A percentile compares a stretch with the other conserved stretches of the same genome.
Evolutionary conservation across 2,888 invertebrate genomes (phyloP).

Genomic region (Cheilosia pagana): DNA sequence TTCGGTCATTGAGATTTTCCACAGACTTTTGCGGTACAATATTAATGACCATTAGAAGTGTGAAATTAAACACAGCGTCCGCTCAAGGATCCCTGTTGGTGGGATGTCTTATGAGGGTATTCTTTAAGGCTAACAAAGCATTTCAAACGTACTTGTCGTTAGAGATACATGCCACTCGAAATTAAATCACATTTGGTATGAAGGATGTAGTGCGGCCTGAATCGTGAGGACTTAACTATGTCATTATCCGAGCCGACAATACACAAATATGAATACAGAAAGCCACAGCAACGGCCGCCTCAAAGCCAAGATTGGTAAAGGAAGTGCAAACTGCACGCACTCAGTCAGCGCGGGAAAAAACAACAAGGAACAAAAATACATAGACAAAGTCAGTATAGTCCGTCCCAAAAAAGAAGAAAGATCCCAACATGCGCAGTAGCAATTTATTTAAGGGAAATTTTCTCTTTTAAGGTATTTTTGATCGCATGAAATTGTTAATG

Average conservation of each 20-base stretch:
- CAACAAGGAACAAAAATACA: slow-evolving; percentile 1
- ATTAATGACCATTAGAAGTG: slow-evolving; percentile 70
- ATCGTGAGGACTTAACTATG: slow-evolving; percentile 55
- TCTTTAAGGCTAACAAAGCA: slow-evolving; percentile 59
- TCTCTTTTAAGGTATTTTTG: no score
- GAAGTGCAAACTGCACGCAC: not conserved
- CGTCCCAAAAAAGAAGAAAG: no score
- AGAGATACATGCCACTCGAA: not conserved
- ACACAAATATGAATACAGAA: not conserved
- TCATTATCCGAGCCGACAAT: slow-evolving; percentile 27
- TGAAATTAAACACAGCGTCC: slow-evolving; percentile 57
- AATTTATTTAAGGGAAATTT: no score
- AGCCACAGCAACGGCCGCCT: not conserved
- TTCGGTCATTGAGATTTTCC: slow-evolving; percentile 39
- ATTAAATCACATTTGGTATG: slow-evolving; percentile 58
- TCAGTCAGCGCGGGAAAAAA: slow-evolving; percentile 12
- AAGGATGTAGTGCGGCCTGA: slow-evolving; percentile 63
- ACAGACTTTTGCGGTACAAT: slow-evolving; percentile 52
- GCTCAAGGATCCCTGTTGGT: slow-evolving; percentile 22
- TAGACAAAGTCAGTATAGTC: no score
- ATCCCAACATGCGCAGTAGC: no score
- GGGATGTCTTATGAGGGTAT: slow-evolving; percentile 56
- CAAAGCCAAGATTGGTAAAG: slow-evolving; percentile 39
- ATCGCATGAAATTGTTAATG: no score
- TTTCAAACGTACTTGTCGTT: slow-evolving; percentile 42